These are phyloP conservation scores for Dione juno DNA, from an alignment of 2,888 invertebrate species.

Conservation along the genomic window DNA sequence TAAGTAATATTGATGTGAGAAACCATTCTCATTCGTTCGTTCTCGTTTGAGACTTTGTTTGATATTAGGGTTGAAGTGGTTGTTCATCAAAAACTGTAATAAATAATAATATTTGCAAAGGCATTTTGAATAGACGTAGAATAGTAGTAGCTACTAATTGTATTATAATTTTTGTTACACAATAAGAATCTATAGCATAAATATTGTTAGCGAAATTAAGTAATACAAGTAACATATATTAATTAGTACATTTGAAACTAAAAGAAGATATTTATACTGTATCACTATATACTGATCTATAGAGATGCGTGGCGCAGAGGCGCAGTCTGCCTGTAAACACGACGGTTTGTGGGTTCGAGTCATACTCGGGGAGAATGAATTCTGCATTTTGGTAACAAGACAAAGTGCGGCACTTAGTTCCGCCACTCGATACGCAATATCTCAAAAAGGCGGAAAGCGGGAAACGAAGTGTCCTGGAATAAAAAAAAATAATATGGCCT, in stretches of 20 bases:
- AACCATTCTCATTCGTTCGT: constrained; percentile 37
- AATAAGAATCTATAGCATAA: too few species aligned
- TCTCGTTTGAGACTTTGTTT: constrained; percentile 33
- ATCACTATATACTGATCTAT: too few species aligned
- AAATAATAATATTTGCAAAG: not conserved
- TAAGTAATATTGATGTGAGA: constrained; percentile 42
- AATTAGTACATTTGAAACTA: too few species aligned
- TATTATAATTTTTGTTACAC: not conserved
- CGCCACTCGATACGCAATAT: not conserved
- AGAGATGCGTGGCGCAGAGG: too few species aligned
- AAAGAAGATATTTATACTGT: too few species aligned
- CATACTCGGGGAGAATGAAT: not conserved
- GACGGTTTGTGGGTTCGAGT: too few species aligned
- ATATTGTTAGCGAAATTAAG: too few species aligned
- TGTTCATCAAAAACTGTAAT: not conserved
- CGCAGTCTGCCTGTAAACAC: too few species aligned
- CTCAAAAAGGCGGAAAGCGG: not conserved
- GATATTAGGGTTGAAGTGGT: constrained; percentile 22
- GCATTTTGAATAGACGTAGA: not conserved
- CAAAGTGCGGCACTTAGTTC: not conserved
- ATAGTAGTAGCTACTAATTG: not conserved
- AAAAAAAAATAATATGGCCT: too few species aligned
- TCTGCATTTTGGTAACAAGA: too few species aligned
- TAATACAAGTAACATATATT: too few species aligned
- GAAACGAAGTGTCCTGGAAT: not conserved